Base-by-base conservation (phyloP, 2,797 vertebrate species). In the Rhabdomys pumilio region DNA sequence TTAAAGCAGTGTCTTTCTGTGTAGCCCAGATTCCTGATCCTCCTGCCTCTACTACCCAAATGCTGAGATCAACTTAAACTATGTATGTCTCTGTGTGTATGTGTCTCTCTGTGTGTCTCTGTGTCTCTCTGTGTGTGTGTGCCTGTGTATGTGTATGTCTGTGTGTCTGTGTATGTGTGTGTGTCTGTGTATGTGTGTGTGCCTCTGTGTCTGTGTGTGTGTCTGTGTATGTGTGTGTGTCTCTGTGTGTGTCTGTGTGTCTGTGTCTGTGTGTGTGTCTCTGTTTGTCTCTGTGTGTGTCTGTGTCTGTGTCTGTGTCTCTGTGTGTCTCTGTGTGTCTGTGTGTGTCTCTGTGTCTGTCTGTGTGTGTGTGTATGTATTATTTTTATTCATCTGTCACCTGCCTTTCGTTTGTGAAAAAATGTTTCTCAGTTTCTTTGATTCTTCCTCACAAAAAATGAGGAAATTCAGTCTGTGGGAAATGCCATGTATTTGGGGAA, bases 361-460 rank as follows among this genome's bases (percentile, higher is more conserved):
- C 2, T 61, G 8, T 24, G 2, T 61, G 6, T 24, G 22, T 24
- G 2, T 19, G 2, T 26, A 2, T 63, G 26, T 63, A 17, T 19
- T 59, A 57, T 63, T 67, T 69, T 83, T 38, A 89, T 14, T 89
- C 72, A 94, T 91, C 22, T 84, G 57, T 55, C 15, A 81, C 41
- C 90, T 83, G 24, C 79, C 73, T 55, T 92, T 44, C 91, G 13
- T 73, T 96, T 11, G 41, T 59, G 20, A 55, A 82, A 82, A 94
- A 95, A 82, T 80, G 61, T 59, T 93, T 65, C 41, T 75, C 3
- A 2, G 65, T 80, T 89, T 87, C 61, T 93, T 95, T 10, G 84
- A 26, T 82, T 87, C 17, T 63, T 95, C 59, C 61, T 94, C 20
- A 87, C 73, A 87, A 84, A 38, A 20, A 94, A 12, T 86, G 41